Conservation (phyloP, 35 echinoderm and acorn worm species). For the Lytechinus pictus region DNA sequence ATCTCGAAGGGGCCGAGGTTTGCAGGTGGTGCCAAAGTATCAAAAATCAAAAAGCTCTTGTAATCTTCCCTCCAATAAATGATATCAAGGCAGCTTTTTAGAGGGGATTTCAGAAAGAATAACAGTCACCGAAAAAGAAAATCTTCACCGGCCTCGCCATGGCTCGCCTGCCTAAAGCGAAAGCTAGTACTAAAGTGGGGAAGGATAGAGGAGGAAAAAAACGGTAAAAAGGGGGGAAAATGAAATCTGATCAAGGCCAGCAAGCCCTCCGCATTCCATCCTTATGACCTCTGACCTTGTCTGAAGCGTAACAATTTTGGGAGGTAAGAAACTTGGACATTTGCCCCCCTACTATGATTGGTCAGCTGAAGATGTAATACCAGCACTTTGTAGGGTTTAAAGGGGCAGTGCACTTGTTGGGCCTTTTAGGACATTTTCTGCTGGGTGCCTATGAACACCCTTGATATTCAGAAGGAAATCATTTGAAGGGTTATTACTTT, state of each 20-base stretch:
- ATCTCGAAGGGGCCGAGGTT: background rate
- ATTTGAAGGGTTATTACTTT: too few relatives aligned
- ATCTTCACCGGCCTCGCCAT: background rate
- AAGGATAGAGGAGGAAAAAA: background rate
- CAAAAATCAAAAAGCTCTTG: background rate
- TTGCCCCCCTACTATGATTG: constrained; percentile 35
- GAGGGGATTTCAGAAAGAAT: background rate
- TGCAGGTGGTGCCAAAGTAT: background rate
- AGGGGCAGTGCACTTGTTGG: background rate
- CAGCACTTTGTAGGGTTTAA: background rate
- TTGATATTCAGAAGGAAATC: too few relatives aligned
- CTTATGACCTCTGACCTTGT: background rate
- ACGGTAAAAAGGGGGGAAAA: background rate
- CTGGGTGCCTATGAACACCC: too few relatives aligned
- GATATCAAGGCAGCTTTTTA: background rate
- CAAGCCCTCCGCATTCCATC: constrained; percentile 15
- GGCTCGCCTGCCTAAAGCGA: background rate
- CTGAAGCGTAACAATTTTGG: background rate
- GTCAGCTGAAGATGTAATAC: background rate
- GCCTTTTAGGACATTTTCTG: too few relatives aligned
- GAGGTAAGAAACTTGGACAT: constrained; percentile 31
- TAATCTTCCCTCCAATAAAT: background rate
- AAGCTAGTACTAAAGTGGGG: background rate
- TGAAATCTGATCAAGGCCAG: background rate
- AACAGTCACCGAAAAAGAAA: background rate